Evolutionary conservation across 2,888 invertebrate species (phyloP), one percentile per base, ranked within the genome.

Genomic region (Drosophila rubida): DNA sequence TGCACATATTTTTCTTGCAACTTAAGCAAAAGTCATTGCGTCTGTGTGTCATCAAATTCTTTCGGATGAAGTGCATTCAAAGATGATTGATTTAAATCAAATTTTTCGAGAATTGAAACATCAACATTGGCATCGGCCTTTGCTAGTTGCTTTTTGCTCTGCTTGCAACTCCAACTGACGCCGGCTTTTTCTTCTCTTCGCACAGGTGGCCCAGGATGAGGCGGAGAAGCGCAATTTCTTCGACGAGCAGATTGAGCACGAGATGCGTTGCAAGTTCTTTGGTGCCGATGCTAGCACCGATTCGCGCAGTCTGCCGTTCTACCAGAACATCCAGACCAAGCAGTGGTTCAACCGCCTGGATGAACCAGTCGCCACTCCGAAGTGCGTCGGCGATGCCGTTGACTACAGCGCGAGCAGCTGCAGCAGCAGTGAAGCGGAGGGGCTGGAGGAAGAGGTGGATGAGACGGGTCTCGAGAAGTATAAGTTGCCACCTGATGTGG

Each of bases 401-500:
- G n/a, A n/a, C 32, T 11, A 87, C 16, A 50, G 60, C 67, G 0
- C 59, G 72, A 8, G 58, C 61, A 19, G 25, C 25, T 25, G 30
- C 9, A 30, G 30, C 30, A 9, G 8, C 30, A 30, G 30, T 9
- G 30, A 30, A 2, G 7, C 2, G 7, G 2, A 37, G 4, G n/a
- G 1, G 19, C 19, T 3, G 19, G 19, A 2, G 19, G 19, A 19
- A 2, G 19, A 19, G 19, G 19, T 19, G 19, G 3, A n/a, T n/a
- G n/a, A 19, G 19, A n/a, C n/a, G n/a, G n/a, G 11, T 11, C 4
- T n/a, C 1, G 5, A n/a, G 3, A 73, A 72, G 50, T 92, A 92
- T 69, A 82, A 83, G 42, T 61, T 92, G 25, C 92, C 94, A 0
- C 93, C 93, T 0, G 93, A 93, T 23, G 94, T 95, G 78, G 71